A percentile compares a stretch with the other conserved stretches of the same genome.
phyloP scores from a whole-genome alignment of 2,797 vertebrate species.

The Melanotaenia nigrans region DNA sequence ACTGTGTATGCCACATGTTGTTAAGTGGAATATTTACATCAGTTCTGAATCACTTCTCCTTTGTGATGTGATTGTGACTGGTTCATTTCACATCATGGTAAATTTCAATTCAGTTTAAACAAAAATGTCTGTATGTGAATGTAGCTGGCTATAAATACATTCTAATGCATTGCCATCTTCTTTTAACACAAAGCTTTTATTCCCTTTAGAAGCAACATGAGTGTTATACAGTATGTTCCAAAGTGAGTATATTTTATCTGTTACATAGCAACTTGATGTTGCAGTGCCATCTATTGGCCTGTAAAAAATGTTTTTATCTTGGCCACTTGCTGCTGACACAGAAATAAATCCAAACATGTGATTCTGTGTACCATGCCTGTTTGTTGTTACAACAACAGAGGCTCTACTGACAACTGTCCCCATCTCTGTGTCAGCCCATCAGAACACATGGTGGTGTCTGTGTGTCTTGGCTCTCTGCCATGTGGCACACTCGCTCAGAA shows the following conservation, averaged over 20 bases:
- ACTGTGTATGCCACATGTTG: constrained; percentile 24
- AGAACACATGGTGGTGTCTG: constrained; percentile 45
- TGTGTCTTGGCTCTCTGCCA: constrained; percentile 40
- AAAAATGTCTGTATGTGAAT: not conserved
- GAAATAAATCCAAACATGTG: constrained; percentile 40
- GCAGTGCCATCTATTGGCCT: constrained; percentile 71
- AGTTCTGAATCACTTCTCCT: constrained; percentile 12
- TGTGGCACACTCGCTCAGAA: constrained; percentile 32
- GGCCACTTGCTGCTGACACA: constrained; percentile 1
- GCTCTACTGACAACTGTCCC: constrained; percentile 39
- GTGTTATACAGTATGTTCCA: constrained; percentile 12
- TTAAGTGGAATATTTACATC: constrained; percentile 41
- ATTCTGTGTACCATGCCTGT: constrained; percentile 28
- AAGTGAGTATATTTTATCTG: constrained; percentile 33
- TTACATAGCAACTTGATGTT: constrained; percentile 39
- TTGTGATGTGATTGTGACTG: not conserved
- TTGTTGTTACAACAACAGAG: constrained; percentile 46
- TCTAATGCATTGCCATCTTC: not conserved
- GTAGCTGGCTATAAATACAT: not conserved
- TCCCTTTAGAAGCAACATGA: constrained; percentile 27
- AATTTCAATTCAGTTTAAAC: not conserved
- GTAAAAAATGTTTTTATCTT: not conserved
- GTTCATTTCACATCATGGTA: not conserved
- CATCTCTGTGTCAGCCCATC: constrained; percentile 46
- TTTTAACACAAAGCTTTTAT: constrained; percentile 10